Evolutionary conservation across 2,888 invertebrate genomes (phyloP).

Genomic region (Allolobophora icterica): DNA sequence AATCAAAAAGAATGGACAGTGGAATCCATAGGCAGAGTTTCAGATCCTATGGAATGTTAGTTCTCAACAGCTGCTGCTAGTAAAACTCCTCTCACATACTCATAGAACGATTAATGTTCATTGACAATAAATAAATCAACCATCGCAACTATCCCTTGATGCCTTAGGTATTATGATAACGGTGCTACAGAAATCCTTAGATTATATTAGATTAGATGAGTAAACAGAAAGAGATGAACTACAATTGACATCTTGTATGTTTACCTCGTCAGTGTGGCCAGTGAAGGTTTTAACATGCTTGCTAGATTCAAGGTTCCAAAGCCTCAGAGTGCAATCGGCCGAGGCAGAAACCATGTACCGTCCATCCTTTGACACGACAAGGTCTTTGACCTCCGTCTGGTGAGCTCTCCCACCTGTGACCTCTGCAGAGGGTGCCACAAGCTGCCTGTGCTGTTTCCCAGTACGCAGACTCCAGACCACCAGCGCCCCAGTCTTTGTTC

Average conservation of each 20-base stretch:
- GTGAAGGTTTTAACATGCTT: constrained; percentile 53
- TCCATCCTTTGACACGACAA: constrained; percentile 61
- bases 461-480: constrained; percentile 64
- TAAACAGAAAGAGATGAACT: neutral
- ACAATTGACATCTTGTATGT: neutral
- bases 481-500: constrained; percentile 64
- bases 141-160: no score
- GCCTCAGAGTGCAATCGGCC: constrained; percentile 62
- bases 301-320: constrained; percentile 63
- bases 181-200: no score
- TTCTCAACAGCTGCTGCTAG: no score
- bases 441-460: constrained; percentile 59
- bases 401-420: constrained; percentile 53
- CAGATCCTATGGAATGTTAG: no score
- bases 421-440: constrained; percentile 54
- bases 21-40: no score
- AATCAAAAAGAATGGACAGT: no score
- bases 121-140: no score
- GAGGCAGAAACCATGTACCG: constrained; percentile 62
- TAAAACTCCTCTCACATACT: no score
- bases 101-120: no score
- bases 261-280: constrained; percentile 45
- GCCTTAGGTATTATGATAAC: no score
- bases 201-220: neutral
- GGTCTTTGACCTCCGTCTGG: constrained; percentile 60